These are phyloP conservation scores for Hycleus phaleratus DNA, from an alignment of 1,140 invertebrate genomes.

Conservation along the genomic window DNA sequence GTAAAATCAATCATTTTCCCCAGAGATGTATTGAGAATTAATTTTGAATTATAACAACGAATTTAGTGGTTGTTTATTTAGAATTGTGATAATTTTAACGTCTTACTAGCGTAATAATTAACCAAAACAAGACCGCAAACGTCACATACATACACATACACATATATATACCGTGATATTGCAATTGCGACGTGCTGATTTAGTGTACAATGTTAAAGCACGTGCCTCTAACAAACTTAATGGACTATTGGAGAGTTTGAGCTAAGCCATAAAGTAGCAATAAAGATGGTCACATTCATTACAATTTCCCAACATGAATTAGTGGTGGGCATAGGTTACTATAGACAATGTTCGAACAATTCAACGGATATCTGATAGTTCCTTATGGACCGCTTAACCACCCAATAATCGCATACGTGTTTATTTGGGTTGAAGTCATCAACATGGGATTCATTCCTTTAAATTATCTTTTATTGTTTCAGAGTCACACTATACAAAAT, in stretches of 20 bases:
- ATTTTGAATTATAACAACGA: no score
- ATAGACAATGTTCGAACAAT: constrained; percentile 3
- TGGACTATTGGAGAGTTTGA: constrained; percentile 10
- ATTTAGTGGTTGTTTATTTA: no score
- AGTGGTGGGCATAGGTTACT: constrained; percentile 7
- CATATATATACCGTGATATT: constrained; percentile 4
- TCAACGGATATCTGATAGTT: constrained; percentile 12
- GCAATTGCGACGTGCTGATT: constrained; percentile 13
- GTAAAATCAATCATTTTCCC: no score
- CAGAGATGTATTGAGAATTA: no score
- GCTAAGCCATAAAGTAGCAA: constrained; percentile 9
- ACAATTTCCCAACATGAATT: constrained; percentile 21
- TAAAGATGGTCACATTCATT: constrained; percentile 18
- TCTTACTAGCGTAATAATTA: no score
- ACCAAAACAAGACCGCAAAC: constrained; percentile 1
- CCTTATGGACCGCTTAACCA: constrained; percentile 27
- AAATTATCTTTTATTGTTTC: constrained; percentile 38
- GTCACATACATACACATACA: background rate
- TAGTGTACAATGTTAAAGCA: constrained; percentile 8
- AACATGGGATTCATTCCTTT: constrained; percentile 19
- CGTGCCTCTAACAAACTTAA: constrained; percentile 10
- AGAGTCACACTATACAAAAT: constrained; percentile 64
- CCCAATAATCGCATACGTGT: constrained; percentile 24
- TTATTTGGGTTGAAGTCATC: constrained; percentile 14
- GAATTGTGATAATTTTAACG: no score